Evolutionary conservation across 2,888 invertebrate species (phyloP).

Genomic region (Rugalucina vietnamica): DNA sequence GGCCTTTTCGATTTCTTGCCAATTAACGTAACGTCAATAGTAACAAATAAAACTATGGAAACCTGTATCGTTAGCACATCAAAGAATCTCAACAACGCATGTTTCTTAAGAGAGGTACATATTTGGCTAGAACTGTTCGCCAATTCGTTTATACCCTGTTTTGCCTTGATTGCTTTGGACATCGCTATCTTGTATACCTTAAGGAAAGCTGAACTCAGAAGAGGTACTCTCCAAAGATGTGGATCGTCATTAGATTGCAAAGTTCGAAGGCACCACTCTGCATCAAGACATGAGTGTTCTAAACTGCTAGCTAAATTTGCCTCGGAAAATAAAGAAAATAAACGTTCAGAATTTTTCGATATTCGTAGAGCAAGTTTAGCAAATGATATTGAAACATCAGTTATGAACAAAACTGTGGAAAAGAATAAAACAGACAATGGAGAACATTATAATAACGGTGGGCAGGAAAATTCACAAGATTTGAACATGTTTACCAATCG

Average conservation of each 20-base stretch:
- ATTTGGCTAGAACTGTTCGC: constrained; percentile 21
- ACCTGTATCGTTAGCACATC: constrained; percentile 5
- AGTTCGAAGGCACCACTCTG: too few relatives aligned
- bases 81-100: not conserved
- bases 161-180: not conserved
- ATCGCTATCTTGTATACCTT: not conserved
- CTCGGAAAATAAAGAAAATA: too few relatives aligned
- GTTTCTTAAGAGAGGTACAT: constrained; percentile 11
- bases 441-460: too few relatives aligned
- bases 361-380: too few relatives aligned
- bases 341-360: too few relatives aligned
- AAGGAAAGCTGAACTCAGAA: not conserved
- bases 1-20: constrained; percentile 31
- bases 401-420: too few relatives aligned
- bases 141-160: constrained; percentile 38
- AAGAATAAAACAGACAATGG: too few relatives aligned
- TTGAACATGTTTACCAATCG: too few relatives aligned
- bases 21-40: not conserved
- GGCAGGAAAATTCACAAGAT: too few relatives aligned
- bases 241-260: not conserved
- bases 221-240: not conserved
- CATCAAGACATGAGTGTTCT: too few relatives aligned
- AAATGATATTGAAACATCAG: too few relatives aligned
- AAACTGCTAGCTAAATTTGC: too few relatives aligned
- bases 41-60: not conserved